A percentile compares a stretch with the other conserved stretches of the same genome.
Conservation (phyloP, 1,140 invertebrate genomes). For the Armadillidium nasatum region DNA sequence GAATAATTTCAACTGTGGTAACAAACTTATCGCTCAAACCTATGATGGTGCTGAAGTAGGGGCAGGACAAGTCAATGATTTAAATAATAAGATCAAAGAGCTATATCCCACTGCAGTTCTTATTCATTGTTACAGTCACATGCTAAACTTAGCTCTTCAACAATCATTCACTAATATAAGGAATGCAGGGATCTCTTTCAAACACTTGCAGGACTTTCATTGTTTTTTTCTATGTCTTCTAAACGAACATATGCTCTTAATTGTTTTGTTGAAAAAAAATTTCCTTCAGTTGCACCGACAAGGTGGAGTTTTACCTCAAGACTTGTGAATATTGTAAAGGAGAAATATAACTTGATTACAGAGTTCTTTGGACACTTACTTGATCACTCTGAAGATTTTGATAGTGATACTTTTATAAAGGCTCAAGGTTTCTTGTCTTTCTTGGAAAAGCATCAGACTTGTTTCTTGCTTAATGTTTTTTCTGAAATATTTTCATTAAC, state of each 20-base stretch:
- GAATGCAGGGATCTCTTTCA: conserved; percentile 28
- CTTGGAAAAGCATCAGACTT: too few species aligned
- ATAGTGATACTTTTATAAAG: too few species aligned
- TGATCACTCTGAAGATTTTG: too few species aligned
- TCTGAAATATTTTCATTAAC: conserved; percentile 18
- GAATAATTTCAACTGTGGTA: conserved; percentile 14
- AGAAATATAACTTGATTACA: too few species aligned
- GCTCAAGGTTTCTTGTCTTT: too few species aligned
- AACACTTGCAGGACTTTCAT: conserved; percentile 17
- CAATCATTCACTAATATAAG: conserved; percentile 16
- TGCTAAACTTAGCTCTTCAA: not conserved
- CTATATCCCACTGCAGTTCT: not conserved
- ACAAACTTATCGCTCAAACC: conserved; percentile 37
- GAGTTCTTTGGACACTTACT: too few species aligned
- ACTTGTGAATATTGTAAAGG: too few species aligned
- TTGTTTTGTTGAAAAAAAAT: not conserved
- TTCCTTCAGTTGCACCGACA: not conserved
- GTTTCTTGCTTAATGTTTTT: conserved; percentile 26
- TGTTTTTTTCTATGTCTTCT: conserved; percentile 33
- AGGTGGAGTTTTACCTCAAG: too few species aligned
- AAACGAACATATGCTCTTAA: conserved; percentile 25
- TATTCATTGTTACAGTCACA: not conserved
- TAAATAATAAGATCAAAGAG: conserved; percentile 22
- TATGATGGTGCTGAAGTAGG: conserved; percentile 41
- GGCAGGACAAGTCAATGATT: conserved; percentile 22